phyloP scores from a whole-genome alignment of 1,140 invertebrate species.

The Antheraea mylitta region DNA sequence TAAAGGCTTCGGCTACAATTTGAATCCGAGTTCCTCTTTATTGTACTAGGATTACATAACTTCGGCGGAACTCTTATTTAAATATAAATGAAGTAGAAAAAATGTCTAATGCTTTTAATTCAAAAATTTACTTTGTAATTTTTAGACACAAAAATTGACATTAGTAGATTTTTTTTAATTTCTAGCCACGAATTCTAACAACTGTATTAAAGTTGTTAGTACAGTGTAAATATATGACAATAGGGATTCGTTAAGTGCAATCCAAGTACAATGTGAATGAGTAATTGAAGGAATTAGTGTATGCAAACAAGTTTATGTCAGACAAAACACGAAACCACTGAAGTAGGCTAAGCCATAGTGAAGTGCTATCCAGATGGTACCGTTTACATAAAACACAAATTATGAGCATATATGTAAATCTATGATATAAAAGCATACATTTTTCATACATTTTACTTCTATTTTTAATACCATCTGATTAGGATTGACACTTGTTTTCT shows the following conservation, averaged over 20 bases:
- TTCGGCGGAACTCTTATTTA: neutral
- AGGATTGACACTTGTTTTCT: no score
- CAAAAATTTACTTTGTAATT: no score
- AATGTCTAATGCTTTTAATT: neutral
- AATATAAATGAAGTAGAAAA: neutral
- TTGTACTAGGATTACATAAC: neutral
- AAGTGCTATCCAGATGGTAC: neutral
- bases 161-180: no score
- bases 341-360: neutral
- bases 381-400: neutral
- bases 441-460: no score
- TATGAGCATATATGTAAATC: no score
- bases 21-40: neutral
- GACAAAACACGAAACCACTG: neutral
- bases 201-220: no score
- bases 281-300: neutral
- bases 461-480: no score
- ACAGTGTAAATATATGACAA: neutral
- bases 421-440: no score
- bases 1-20: slow-evolving; percentile 1
- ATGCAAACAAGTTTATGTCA: neutral
- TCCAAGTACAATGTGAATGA: neutral
- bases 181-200: no score
- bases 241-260: neutral
- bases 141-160: no score